Conservation (phyloP, 2,113 vertebrate species). For the Periophthalmodon schlosseri region DNA sequence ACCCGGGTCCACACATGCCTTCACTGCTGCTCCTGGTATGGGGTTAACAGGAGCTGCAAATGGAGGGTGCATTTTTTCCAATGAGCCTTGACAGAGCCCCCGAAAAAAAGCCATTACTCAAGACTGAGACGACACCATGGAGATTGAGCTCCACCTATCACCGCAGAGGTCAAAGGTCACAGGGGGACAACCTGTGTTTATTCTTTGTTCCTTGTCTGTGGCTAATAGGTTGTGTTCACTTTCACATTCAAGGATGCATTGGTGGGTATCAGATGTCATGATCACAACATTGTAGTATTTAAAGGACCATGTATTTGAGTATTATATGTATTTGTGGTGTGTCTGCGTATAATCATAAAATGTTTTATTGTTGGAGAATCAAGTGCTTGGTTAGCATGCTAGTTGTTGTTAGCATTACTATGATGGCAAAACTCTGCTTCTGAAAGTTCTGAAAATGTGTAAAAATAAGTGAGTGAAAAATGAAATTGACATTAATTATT, state of each 20-base stretch:
- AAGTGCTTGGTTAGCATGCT: too few species aligned
- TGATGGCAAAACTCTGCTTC: too few species aligned
- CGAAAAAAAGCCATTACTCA: slow-evolving; percentile 37
- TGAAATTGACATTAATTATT: too few species aligned
- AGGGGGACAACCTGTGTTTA: slow-evolving; percentile 19
- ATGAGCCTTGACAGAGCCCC: slow-evolving; percentile 44
- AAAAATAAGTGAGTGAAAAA: too few species aligned
- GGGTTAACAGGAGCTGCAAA: slow-evolving; percentile 48
- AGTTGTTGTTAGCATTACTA: too few species aligned
- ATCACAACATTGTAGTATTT: background rate
- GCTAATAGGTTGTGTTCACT: background rate
- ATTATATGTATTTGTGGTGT: too few species aligned
- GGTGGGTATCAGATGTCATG: background rate
- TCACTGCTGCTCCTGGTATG: background rate
- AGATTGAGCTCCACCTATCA: slow-evolving; percentile 14
- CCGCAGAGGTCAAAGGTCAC: slow-evolving; percentile 48
- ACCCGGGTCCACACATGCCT: background rate
- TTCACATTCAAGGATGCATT: background rate
- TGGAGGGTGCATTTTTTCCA: slow-evolving; percentile 33
- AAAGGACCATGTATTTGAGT: too few species aligned
- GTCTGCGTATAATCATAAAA: too few species aligned
- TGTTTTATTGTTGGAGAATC: too few species aligned
- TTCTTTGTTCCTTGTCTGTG: background rate
- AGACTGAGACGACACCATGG: slow-evolving; percentile 2
- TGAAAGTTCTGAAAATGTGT: too few species aligned